Percentiles rank a stretch among this genome's conserved stretches.
Evolutionary conservation across 2,888 invertebrate species (phyloP).

Genomic region (Sesamia inferens): DNA sequence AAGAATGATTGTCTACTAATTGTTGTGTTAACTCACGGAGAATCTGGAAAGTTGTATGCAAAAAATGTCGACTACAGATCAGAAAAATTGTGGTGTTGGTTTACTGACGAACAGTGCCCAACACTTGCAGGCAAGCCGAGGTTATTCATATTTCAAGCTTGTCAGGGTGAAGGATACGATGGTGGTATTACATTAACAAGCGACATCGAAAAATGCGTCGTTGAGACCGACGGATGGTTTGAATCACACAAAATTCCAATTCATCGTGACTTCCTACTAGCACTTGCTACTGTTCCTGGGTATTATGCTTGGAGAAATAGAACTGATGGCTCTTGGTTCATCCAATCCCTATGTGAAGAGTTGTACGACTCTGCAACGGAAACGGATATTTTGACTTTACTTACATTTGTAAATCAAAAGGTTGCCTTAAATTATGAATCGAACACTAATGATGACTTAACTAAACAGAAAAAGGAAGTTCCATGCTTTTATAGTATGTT

Average conservation of each 20-base stretch:
- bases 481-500: conserved; percentile 97
- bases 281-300: conserved; percentile 98
- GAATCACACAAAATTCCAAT: conserved; percentile 95
- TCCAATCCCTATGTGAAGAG: conserved; percentile 96
- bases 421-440: conserved; percentile 98
- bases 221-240: conserved; percentile 93
- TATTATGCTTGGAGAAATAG: conserved; percentile 98
- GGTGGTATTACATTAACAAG: conserved; percentile 91
- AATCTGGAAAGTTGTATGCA: conserved; percentile 95
- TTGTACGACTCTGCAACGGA: conserved; percentile 92
- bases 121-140: conserved; percentile 96
- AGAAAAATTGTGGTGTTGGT: conserved; percentile 94
- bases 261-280: conserved; percentile 98
- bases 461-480: conserved; percentile 97
- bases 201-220: conserved; percentile 78
- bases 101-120: conserved; percentile 95
- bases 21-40: conserved; percentile 97
- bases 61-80: conserved; percentile 95
- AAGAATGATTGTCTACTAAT: conserved; percentile 95
- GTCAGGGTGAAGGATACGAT: conserved; percentile 97
- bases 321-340: conserved; percentile 98
- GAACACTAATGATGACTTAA: conserved; percentile 92
- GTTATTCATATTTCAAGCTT: conserved; percentile 95
- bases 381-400: conserved; percentile 94
- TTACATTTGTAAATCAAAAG: conserved; percentile 95